Conservation (phyloP, 1,140 invertebrate genomes). For the Paraescarpia echinospica region DNA sequence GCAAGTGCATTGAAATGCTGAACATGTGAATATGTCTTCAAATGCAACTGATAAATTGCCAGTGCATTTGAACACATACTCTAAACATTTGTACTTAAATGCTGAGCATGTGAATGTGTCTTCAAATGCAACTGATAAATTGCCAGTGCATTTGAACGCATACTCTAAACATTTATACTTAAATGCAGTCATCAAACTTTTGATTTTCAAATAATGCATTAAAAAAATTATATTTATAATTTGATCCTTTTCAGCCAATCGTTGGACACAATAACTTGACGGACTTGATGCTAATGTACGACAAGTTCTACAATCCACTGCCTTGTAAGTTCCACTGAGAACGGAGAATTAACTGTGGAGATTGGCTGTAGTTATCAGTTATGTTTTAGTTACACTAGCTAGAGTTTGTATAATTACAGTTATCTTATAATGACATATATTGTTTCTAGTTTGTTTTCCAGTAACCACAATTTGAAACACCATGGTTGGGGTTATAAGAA, state of each 20-base stretch:
- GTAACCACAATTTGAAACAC: background rate
- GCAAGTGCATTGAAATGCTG: background rate
- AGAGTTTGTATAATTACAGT: background rate
- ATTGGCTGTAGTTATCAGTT: too few species aligned
- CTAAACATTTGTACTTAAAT: background rate
- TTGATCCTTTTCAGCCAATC: slow-evolving; percentile 62
- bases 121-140: background rate
- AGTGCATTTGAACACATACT: too few species aligned
- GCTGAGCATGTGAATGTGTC: background rate
- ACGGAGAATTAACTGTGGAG: background rate
- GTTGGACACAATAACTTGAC: slow-evolving; percentile 75
- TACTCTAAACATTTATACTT: too few species aligned
- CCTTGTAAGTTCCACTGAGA: slow-evolving; percentile 60
- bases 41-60: background rate
- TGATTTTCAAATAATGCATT: too few species aligned
- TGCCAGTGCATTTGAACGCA: background rate
- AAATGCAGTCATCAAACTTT: too few species aligned
- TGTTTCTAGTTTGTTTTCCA: slow-evolving; percentile 12
- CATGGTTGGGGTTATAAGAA: background rate
- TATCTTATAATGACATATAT: background rate
- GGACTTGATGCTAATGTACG: slow-evolving; percentile 72
- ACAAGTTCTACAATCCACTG: slow-evolving; percentile 71
- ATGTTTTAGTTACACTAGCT: background rate
- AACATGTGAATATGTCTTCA: background rate
- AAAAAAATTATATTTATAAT: too few species aligned